A percentile compares a stretch with the other conserved stretches of the same genome.
phyloP scores from a whole-genome alignment of 2,888 invertebrate species.

The Perithous albicinctus region DNA sequence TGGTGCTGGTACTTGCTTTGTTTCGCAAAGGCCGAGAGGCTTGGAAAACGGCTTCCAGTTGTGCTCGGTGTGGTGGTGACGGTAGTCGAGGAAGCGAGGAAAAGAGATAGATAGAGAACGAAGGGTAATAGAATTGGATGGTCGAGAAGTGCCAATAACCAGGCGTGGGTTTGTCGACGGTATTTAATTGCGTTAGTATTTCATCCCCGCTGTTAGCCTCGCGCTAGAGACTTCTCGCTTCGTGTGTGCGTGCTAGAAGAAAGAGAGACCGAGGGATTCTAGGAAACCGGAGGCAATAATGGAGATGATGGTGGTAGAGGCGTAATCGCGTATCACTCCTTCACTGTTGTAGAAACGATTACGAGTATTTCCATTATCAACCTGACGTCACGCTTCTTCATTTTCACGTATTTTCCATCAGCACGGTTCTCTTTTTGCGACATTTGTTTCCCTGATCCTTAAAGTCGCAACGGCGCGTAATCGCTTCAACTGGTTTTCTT shows the following conservation, averaged over 20 bases:
- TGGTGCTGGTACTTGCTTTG: conserved; percentile 73
- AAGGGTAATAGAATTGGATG: conserved; percentile 82
- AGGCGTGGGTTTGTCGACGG: conserved; percentile 78
- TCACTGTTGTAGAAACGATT: conserved; percentile 12
- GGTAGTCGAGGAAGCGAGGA: conserved; percentile 57
- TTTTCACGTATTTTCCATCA: conserved; percentile 29
- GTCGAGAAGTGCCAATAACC: conserved; percentile 83
- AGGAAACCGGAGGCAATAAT: not conserved
- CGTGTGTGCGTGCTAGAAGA: conserved; percentile 47
- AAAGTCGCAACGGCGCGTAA: not conserved
- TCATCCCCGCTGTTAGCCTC: conserved; percentile 71
- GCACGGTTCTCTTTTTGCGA: not conserved
- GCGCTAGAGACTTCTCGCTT: conserved; percentile 69
- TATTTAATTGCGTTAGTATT: conserved; percentile 83
- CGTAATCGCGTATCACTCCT: conserved; percentile 49
- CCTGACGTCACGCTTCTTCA: conserved; percentile 31
- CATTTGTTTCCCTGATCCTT: not conserved
- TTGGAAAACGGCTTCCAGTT: conserved; percentile 50
- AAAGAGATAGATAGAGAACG: conserved; percentile 68
- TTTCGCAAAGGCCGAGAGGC: conserved; percentile 62
- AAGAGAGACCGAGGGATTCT: conserved; percentile 18
- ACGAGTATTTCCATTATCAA: conserved; percentile 27
- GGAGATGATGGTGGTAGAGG: not conserved
- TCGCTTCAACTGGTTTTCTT: too few species aligned
- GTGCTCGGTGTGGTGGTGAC: conserved; percentile 50